Base-by-base conservation (phyloP, 2,113 vertebrate genomes). In the Haemorhous mexicanus region DNA sequence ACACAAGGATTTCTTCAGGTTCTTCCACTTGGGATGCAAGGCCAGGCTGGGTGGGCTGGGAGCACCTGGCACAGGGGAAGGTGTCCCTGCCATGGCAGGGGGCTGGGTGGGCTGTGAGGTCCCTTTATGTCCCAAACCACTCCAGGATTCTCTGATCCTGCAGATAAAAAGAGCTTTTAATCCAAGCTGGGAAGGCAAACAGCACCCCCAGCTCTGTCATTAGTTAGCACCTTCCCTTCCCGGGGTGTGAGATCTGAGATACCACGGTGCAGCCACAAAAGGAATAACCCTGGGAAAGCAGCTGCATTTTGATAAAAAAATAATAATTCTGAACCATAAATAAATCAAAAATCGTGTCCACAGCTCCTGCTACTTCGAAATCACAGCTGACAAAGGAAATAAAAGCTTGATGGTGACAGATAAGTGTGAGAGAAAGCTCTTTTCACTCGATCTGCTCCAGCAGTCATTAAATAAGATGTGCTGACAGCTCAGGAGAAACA, bases 341-440 rank as follows among this genome's bases (percentile, higher is more conserved):
- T 91, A 87, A 86, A 85, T 92, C 16, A 89, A 74, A 94, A 55
- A 8, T 64, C 46, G 13, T 39, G 46, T 53, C 87, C 78, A 47
- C 43, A 55, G 84, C 69, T 83, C n/a, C 44, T 39, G 41, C 33
- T 74, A 41, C 81, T 87, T 66, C 11, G 37, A 84, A 95, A 83
- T 84, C 91, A 62, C 41, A 91, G 84, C 92, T 96, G 97, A 94
- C 90, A 95, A 73, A 93, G 84, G 77, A 81, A 96, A 95, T 91
- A 89, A 82, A 93, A 73, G 3, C 84, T 43, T 62, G 87, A 39
- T 55, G 85, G 85, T 79, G 89, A 85, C 32, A 39, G 58, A 27
- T 16, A 85, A 75, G 37, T 66, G 62, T 84, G 88, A 87, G 81
- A 72, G 76, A 86, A 96, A 89, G 69, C 67, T 39, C 93, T 95